phyloP scores from a whole-genome alignment of 1,140 invertebrate species.

The Drosophila funebris region DNA sequence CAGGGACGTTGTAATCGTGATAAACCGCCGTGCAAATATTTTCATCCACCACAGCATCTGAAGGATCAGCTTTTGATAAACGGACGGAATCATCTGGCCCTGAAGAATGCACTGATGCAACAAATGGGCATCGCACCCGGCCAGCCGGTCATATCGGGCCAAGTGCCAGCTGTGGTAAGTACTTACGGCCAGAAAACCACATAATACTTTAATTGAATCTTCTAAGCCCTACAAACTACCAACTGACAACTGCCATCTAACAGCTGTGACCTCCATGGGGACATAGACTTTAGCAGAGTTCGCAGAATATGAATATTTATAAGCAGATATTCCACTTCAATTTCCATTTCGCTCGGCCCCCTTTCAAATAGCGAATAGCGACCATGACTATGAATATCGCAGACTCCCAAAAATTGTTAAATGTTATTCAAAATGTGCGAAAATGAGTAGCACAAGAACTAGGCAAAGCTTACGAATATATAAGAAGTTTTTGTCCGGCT shows the following conservation, averaged over 20 bases:
- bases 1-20: constrained; percentile 99
- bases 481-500: constrained; percentile 11
- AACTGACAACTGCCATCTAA: constrained; percentile 1
- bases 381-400: constrained; percentile 59
- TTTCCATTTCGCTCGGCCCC: constrained; percentile 22
- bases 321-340: constrained; percentile 41
- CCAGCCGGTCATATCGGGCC: constrained; percentile 93
- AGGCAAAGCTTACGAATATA: not conserved
- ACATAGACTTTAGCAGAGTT: not conserved
- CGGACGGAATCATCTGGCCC: constrained; percentile 98
- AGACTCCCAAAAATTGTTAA: constrained; percentile 22
- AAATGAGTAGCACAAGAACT: constrained; percentile 40
- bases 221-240: constrained; percentile 12
- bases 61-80: constrained; percentile 99
- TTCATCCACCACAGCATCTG: constrained; percentile 99
- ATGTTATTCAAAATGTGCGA: constrained; percentile 66
- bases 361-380: not conserved
- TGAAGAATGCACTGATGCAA: constrained; percentile 98
- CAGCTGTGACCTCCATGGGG: not conserved
- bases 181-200: constrained; percentile 27
- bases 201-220: constrained; percentile 78
- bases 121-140: constrained; percentile 96
- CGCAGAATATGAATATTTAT: constrained; percentile 76
- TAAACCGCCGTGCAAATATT: constrained; percentile 99
- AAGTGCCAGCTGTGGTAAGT: constrained; percentile 96